A percentile compares a stretch with the other conserved stretches of the same genome.
phyloP scores from a whole-genome alignment of 30 jellyfish, hydroid and myxozoan species.

The Rhopilema esculentum region DNA sequence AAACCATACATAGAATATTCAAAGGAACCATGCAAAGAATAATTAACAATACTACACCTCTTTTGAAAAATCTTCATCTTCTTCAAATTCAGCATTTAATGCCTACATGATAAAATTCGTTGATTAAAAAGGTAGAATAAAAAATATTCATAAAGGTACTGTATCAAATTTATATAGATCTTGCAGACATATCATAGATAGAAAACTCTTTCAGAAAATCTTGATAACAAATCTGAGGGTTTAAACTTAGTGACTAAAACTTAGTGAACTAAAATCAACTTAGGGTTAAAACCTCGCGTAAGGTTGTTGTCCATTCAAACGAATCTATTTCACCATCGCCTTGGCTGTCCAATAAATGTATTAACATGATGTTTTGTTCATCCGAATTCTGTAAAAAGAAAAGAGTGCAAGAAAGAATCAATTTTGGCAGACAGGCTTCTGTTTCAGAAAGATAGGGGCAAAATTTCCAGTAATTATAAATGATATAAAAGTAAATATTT shows the following conservation, averaged over 20 bases:
- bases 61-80: constrained; percentile 31
- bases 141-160: neutral
- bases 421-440: too few relatives aligned
- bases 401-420: neutral
- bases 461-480: too few relatives aligned
- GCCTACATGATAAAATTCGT: constrained; percentile 43
- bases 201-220: too few relatives aligned
- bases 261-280: too few relatives aligned
- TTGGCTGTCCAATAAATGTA: constrained; percentile 76
- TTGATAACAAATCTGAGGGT: neutral
- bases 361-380: constrained; percentile 73
- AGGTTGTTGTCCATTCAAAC: constrained; percentile 86
- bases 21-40: too few relatives aligned
- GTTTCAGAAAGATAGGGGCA: too few relatives aligned
- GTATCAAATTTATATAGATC: too few relatives aligned
- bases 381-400: constrained; percentile 58
- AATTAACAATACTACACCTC: constrained; percentile 27
- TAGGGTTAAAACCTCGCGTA: constrained; percentile 71
- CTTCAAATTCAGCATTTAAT: constrained; percentile 86
- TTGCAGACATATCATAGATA: too few relatives aligned
- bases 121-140: neutral
- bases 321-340: constrained; percentile 87
- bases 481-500: too few relatives aligned
- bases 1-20: too few relatives aligned
- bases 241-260: too few relatives aligned